phyloP scores from a whole-genome alignment of 2,888 invertebrate species.

The Choristoneura rosaceana region DNA sequence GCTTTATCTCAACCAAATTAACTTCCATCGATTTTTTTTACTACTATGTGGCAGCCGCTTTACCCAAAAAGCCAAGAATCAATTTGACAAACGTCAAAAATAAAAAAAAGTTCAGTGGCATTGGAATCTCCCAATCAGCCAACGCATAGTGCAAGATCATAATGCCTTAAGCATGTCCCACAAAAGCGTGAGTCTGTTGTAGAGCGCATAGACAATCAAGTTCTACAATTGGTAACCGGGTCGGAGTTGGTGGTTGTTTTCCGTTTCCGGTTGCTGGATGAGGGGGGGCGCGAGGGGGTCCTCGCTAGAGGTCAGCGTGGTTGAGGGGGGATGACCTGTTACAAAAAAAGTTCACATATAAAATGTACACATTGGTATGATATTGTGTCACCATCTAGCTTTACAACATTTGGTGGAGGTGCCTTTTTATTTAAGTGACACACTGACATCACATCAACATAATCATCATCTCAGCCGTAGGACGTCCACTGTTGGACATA shows the following conservation, averaged over 20 bases:
- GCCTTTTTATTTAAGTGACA: no score
- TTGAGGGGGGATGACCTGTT: constrained; percentile 71
- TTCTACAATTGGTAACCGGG: constrained; percentile 75
- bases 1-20: no score
- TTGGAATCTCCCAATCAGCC: constrained; percentile 29
- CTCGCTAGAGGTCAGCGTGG: constrained; percentile 73
- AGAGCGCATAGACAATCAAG: constrained; percentile 60
- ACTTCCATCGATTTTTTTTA: neutral
- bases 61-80: neutral
- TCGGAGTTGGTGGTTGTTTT: constrained; percentile 59
- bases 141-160: constrained; percentile 38
- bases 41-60: neutral
- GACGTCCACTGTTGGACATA: no score
- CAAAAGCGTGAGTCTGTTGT: constrained; percentile 46
- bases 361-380: no score
- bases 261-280: constrained; percentile 65
- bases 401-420: no score
- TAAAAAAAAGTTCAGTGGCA: constrained; percentile 27
- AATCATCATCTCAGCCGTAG: no score
- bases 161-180: constrained; percentile 46
- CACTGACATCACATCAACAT: no score
- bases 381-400: no score
- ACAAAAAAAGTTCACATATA: constrained; percentile 17
- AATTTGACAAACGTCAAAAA: constrained; percentile 11
- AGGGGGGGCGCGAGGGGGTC: constrained; percentile 75